Evolutionary conservation across 1,140 invertebrate genomes (phyloP).

Genomic region (Cephus cinctus): DNA sequence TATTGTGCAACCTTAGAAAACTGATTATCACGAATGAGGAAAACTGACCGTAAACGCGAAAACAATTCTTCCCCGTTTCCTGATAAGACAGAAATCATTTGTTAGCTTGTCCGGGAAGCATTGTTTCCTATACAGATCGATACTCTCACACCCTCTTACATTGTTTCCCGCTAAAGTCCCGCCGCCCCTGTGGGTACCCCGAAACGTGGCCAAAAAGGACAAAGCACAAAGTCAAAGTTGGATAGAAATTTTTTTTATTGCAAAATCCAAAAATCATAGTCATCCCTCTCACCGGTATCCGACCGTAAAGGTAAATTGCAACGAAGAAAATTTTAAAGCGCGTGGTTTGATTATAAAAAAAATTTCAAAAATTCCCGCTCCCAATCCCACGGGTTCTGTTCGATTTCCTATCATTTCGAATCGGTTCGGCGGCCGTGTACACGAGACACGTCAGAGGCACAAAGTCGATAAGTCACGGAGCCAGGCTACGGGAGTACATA

Average conservation of each 20-base stretch:
- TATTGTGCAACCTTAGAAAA: neutral
- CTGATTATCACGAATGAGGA: constrained; percentile 6
- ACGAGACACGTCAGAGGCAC: constrained; percentile 37
- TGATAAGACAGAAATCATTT: constrained; percentile 45
- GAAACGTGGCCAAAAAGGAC: too few species aligned
- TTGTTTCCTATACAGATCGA: constrained; percentile 43
- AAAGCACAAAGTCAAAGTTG: too few species aligned
- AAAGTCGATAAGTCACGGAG: constrained; percentile 45
- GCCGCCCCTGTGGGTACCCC: too few species aligned
- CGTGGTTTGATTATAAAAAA: too few species aligned
- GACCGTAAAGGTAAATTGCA: too few species aligned
- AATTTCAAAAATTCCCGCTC: too few species aligned
- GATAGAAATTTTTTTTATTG: too few species aligned
- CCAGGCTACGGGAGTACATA: constrained; percentile 20
- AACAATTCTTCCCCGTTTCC: constrained; percentile 10
- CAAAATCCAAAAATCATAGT: too few species aligned
- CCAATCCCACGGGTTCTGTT: constrained; percentile 29
- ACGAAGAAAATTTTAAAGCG: too few species aligned
- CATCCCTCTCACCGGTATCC: too few species aligned
- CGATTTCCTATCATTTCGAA: constrained; percentile 24
- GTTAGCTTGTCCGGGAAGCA: constrained; percentile 36
- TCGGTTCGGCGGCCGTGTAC: constrained; percentile 25
- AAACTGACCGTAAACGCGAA: constrained; percentile 29
- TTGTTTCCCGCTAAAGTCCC: neutral
- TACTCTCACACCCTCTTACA: constrained; percentile 13